Evolutionary conservation across 2,888 invertebrate species (phyloP), one percentile per base, ranked within the genome.

Genomic region (Encarsia formosa): DNA sequence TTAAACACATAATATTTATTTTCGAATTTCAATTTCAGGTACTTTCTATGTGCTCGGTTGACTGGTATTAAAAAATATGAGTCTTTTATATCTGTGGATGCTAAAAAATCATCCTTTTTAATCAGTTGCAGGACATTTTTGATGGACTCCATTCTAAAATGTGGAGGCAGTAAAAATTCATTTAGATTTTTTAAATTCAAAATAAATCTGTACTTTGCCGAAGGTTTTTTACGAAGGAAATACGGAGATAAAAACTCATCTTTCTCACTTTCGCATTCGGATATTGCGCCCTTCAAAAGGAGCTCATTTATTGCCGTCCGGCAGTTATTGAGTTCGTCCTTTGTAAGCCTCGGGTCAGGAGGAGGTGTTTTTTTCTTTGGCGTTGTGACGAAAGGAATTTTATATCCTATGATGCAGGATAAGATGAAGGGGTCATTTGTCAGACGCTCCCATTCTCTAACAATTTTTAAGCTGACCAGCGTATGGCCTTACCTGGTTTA

Each of bases 31-130:
- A 65, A 66, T 11, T 60, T 35, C 31, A 65, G 53, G 44, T 49
- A 59, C 42, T 65, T 67, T 46, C 54, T 56, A 49, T 58, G 38
- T 19, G 48, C 20, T n/a, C 48, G 20, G n/a, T 61, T 32, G 2
- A 65, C 46, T 18, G 62, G 59, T 2, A 66, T 52, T 15, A 52
- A 48, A 20, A 54, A 52, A n/a, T n/a, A n/a, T n/a, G n/a, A n/a
- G n/a, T n/a, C n/a, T n/a, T n/a, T n/a, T n/a, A n/a, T n/a, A n/a
- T 61, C 59, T 9, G 61, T 19, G 5, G 46, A 52, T 8, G 45
- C 50, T 58, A 63, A 59, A 35, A 51, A 61, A 51, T 54, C 5
- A 15, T 15, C 15, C 5, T 9, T 3, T 2, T 5, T 5, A 40
- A 40, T 18, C 9, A 23, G 8, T 40, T 23, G 23, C 4, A 24